Percentiles rank a stretch among this genome's conserved stretches.
phyloP scores from a whole-genome alignment of 1,140 invertebrate genomes.

The Spodoptera frugiperda region DNA sequence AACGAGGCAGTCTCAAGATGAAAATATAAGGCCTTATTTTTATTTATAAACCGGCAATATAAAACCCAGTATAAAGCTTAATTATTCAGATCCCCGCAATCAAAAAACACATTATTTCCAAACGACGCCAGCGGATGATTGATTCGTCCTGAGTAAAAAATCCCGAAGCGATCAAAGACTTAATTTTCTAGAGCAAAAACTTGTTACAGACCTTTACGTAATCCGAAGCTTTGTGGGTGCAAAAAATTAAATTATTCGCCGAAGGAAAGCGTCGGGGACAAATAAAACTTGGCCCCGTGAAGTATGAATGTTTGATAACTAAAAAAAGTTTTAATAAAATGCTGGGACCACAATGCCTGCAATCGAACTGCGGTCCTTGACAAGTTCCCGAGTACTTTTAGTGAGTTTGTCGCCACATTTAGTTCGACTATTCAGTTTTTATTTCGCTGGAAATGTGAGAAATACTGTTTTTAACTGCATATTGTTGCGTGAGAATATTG shows the following conservation, averaged over 20 bases:
- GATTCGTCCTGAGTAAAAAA: constrained; percentile 30
- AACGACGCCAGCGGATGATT: constrained; percentile 10
- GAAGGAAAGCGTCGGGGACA: constrained; percentile 26
- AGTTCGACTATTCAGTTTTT: constrained; percentile 29
- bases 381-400: constrained; percentile 14
- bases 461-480: constrained; percentile 5
- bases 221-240: constrained; percentile 24
- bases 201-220: constrained; percentile 37
- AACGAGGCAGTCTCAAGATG: too few species aligned
- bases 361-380: constrained; percentile 29
- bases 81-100: constrained; percentile 7
- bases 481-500: constrained; percentile 1
- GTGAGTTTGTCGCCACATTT: constrained; percentile 29
- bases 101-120: constrained; percentile 15
- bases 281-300: constrained; percentile 39
- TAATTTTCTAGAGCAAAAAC: constrained; percentile 32
- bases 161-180: constrained; percentile 37
- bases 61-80: neutral
- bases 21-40: too few species aligned
- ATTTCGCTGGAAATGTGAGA: constrained; percentile 1
- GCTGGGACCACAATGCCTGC: constrained; percentile 14
- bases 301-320: constrained; percentile 45
- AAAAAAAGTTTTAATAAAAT: constrained; percentile 41
- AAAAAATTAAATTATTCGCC: constrained; percentile 28
- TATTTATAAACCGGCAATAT: neutral